Base-by-base conservation (phyloP, 2,888 invertebrate genomes). In the Byasa hedistus region DNA sequence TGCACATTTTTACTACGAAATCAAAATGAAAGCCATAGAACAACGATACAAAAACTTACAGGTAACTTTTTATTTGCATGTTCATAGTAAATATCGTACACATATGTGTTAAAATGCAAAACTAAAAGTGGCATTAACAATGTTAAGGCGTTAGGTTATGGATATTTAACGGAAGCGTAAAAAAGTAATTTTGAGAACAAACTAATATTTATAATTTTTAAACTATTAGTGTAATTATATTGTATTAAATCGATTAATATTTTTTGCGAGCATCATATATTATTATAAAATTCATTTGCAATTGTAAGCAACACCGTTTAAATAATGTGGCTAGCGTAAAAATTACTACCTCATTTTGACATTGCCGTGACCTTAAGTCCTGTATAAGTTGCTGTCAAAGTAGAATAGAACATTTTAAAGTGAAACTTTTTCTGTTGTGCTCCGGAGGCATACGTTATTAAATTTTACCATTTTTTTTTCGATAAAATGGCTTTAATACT, bases 311-410 rank as follows among this genome's bases (percentile, higher is more conserved):
- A 56, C 56, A 62, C 62, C 21, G 66, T 48, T 36, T 39, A 54
- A 56, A 69, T 68, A 71, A 75, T 78, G 79, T 79, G 73, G 73
- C 78, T 72, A 80, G 73, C 68, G 69, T 72, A 76, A 77, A 81
- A 78, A 83, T 76, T 70, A 70, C 73, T 70, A 74, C 71, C 70
- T 77, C 75, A 72, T 75, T 81, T 76, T 87, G 89, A 86, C 88
- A 83, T 89, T 89, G 83, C 72, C 60, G 73, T 89, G 89, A 89
- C 89, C 89, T 79, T 80, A 83, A 82, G 79, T 80, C 81, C 82
- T 83, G 81, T 71, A 73, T 73, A 72, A 75, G 71, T 74, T 71
- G 75, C 84, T 86, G 87, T 86, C 87, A 86, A 83, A 83, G 76
- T 76, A 74, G 59, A 55, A 32, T 52, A 8, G 27, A 7, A 44